A percentile compares a stretch with the other conserved stretches of the same genome.
Evolutionary conservation across 2,888 invertebrate genomes (phyloP).

Genomic region (Abscondita cerata): DNA sequence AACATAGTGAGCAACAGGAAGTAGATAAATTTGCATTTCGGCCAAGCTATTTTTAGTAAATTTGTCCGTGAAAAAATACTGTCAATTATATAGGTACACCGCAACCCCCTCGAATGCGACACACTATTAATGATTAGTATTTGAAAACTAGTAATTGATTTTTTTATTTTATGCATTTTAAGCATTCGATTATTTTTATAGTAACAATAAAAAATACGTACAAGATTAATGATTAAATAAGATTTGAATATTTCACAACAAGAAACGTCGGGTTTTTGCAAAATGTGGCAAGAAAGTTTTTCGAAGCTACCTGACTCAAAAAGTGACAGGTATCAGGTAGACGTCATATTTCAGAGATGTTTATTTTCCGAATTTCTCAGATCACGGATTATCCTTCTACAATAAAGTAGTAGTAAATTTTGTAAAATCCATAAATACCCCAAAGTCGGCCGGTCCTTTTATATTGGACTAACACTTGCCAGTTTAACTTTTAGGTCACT

Average conservation of each 20-base stretch:
- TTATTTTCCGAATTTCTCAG: conserved; percentile 14
- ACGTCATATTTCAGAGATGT: conserved; percentile 9
- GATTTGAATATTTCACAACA: too few species aligned
- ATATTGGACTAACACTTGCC: conserved; percentile 12
- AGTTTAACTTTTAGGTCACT: conserved; percentile 8
- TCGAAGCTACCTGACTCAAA: neutral
- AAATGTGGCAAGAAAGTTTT: conserved; percentile 1
- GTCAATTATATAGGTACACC: too few species aligned
- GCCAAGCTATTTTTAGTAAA: conserved; percentile 15
- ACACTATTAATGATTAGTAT: too few species aligned
- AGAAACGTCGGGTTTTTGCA: neutral
- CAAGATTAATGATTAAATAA: too few species aligned
- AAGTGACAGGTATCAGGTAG: conserved; percentile 14
- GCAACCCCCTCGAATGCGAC: conserved; percentile 9
- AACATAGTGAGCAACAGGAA: conserved; percentile 14
- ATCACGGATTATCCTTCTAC: conserved; percentile 15
- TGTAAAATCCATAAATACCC: conserved; percentile 17
- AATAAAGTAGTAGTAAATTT: conserved; percentile 17
- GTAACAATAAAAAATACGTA: too few species aligned
- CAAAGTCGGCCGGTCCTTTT: conserved; percentile 12
- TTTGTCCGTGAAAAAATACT: conserved; percentile 14
- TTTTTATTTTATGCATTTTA: conserved; percentile 4
- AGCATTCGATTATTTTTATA: too few species aligned
- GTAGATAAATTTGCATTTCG: conserved; percentile 15
- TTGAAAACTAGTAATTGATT: too few species aligned